These are phyloP conservation scores for Gortyna flavago DNA, from an alignment of 2,888 invertebrate genomes.

Conservation along the genomic window DNA sequence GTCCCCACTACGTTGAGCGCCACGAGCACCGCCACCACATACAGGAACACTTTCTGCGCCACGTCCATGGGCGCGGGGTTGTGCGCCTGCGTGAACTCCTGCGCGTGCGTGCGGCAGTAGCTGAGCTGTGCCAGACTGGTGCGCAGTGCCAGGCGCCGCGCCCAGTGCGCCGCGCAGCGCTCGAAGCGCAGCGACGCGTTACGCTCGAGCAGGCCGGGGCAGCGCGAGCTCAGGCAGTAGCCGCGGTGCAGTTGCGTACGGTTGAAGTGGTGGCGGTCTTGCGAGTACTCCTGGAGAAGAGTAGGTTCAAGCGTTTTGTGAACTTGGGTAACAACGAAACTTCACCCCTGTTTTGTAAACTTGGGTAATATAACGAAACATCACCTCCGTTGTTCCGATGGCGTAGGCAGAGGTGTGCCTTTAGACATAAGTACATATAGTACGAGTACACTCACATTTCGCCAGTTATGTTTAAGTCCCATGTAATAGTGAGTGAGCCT, in stretches of 20 bases:
- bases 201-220: constrained; percentile 68
- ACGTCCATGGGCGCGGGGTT: constrained; percentile 63
- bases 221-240: constrained; percentile 81
- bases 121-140: constrained; percentile 65
- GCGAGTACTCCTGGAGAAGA: constrained; percentile 75
- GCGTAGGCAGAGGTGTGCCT: neutral
- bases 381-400: neutral
- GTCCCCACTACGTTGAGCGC: constrained; percentile 75
- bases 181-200: constrained; percentile 76
- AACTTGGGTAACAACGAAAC: too few species aligned
- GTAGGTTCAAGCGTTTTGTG: too few species aligned
- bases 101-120: constrained; percentile 74
- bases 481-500: too few species aligned
- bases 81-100: constrained; percentile 63
- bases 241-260: constrained; percentile 81
- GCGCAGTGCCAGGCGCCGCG: constrained; percentile 66
- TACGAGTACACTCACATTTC: too few species aligned
- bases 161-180: constrained; percentile 73
- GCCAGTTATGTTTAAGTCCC: too few species aligned
- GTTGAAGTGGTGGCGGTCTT: constrained; percentile 75
- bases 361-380: too few species aligned
- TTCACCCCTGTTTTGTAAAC: neutral
- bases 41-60: constrained; percentile 68
- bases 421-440: too few species aligned
- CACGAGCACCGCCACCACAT: constrained; percentile 64